phyloP scores from a whole-genome alignment of 2,113 vertebrate genomes.

The Megaceryle maxima region DNA sequence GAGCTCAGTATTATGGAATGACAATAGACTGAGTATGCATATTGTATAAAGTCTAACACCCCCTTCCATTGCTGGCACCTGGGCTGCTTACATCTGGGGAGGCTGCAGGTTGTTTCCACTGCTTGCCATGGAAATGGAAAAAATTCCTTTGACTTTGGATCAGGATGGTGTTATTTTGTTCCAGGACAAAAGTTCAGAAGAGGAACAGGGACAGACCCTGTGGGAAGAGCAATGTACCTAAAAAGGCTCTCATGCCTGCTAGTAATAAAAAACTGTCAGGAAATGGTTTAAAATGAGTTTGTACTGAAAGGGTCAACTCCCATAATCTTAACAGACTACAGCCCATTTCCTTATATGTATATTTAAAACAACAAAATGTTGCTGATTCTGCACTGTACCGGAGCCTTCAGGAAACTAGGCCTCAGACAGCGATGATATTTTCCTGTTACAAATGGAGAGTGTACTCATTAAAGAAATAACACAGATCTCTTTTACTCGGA shows the following conservation, averaged over 20 bases:
- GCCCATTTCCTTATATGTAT: slow-evolving; percentile 34
- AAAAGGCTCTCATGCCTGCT: background rate
- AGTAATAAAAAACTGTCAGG: background rate
- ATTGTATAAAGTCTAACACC: background rate
- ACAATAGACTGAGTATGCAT: background rate
- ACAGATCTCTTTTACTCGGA: background rate
- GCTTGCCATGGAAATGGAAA: background rate
- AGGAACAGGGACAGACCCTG: background rate
- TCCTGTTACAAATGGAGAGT: background rate
- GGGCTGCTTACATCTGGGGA: background rate
- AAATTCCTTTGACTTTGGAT: background rate
- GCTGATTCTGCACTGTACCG: slow-evolving; percentile 31
- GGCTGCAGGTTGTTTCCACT: background rate
- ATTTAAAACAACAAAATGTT: background rate
- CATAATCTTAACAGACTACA: background rate
- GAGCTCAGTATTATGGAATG: background rate
- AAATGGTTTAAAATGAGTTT: slow-evolving; percentile 13
- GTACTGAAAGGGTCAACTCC: background rate
- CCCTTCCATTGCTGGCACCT: background rate
- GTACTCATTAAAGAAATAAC: background rate
- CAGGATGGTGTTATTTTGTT: background rate
- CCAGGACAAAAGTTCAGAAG: background rate
- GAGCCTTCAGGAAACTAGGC: slow-evolving; percentile 22
- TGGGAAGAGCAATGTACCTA: background rate
- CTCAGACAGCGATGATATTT: background rate